Percentiles rank a stretch among this genome's conserved stretches.
Conservation (phyloP, 2,797 vertebrate species). For the Tapera naevia region DNA sequence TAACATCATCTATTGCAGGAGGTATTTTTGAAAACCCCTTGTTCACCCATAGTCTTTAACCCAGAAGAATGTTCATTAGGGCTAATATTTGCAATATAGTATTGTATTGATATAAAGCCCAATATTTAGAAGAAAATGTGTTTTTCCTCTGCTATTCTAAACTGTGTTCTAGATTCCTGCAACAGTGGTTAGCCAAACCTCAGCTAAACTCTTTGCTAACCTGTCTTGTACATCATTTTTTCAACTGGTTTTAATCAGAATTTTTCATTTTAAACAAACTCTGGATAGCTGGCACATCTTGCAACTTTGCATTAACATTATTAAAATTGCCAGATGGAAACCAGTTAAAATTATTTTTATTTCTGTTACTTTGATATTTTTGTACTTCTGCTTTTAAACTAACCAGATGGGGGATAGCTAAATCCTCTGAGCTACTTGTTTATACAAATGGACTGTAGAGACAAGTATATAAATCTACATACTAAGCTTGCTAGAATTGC, state of each 20-base stretch:
- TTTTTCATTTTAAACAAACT: background rate
- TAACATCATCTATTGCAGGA: background rate
- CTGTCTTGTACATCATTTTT: background rate
- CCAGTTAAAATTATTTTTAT: background rate
- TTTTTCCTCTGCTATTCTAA: background rate
- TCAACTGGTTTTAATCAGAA: background rate
- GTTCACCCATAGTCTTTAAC: background rate
- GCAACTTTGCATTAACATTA: conserved; percentile 9
- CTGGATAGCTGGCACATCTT: background rate
- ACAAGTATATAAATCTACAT: background rate
- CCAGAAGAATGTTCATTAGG: background rate
- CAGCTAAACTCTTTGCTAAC: background rate
- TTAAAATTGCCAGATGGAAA: conserved; percentile 53
- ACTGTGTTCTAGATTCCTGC: background rate
- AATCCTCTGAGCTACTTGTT: conserved; percentile 38
- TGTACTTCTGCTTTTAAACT: conserved; percentile 26
- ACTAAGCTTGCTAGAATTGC: background rate
- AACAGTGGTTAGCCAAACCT: rapidly evolving
- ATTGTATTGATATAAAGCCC: background rate
- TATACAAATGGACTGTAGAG: background rate
- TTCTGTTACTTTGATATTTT: conserved; percentile 22
- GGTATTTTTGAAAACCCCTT: background rate
- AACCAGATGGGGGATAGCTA: conserved; percentile 37
- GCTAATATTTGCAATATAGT: background rate
- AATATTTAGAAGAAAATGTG: background rate